Evolutionary conservation across 2,113 vertebrate genomes (phyloP).

Genomic region (Dryoscopus gambensis): DNA sequence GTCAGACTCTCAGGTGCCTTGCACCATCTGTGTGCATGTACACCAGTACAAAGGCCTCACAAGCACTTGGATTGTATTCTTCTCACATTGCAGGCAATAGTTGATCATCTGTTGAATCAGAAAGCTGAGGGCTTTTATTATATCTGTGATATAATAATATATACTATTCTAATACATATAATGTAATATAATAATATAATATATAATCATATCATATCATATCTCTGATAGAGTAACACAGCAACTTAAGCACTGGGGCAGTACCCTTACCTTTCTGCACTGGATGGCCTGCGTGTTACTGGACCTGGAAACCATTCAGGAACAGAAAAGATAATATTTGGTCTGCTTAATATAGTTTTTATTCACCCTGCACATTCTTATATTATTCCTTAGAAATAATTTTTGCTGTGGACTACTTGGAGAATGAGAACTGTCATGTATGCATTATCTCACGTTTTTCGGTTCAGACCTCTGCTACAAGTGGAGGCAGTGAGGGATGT

Average conservation of each 20-base stretch:
- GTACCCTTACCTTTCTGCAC: not conserved
- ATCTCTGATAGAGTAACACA: not conserved
- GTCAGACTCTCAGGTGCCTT: not conserved
- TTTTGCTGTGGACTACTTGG: not conserved
- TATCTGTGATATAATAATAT: not conserved
- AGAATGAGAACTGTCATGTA: not conserved
- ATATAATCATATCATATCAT: too few relatives aligned
- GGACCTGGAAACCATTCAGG: not conserved
- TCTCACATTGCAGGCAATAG: not conserved
- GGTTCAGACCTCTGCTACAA: not conserved
- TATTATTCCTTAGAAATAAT: not conserved
- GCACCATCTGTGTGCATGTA: not conserved
- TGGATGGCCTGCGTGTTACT: rapidly evolving
- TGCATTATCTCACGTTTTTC: not conserved
- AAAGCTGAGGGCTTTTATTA: not conserved
- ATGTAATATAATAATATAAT: rapidly evolving
- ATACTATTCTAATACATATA: not conserved
- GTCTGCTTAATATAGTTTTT: not conserved
- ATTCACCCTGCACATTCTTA: not conserved
- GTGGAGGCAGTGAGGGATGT: not conserved
- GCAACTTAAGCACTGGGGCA: not conserved
- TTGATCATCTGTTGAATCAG: not conserved
- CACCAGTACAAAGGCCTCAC: not conserved
- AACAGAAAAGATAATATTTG: not conserved
- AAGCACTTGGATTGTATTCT: not conserved